Percentiles rank a stretch among this genome's conserved stretches.
Evolutionary conservation across 1,140 invertebrate genomes (phyloP).

Genomic region (Ganaspis sp.): DNA sequence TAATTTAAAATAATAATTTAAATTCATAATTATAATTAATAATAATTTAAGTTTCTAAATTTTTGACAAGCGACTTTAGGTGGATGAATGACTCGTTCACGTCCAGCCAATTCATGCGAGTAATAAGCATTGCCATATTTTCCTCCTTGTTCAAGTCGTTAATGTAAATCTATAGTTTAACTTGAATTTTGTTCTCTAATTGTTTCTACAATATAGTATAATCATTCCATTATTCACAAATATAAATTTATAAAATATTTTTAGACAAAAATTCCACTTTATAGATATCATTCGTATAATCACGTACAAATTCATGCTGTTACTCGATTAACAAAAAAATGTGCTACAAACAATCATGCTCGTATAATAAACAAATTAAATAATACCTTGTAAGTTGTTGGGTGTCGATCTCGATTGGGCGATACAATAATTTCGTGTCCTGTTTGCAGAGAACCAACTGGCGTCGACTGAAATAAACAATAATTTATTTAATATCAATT

Average conservation of each 20-base stretch:
- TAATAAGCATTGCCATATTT: neutral
- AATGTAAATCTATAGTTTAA: neutral
- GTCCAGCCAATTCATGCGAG: constrained; percentile 18
- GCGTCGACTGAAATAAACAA: constrained; percentile 86
- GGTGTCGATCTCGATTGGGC: constrained; percentile 90
- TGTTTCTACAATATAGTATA: neutral
- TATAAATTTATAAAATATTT: constrained; percentile 37
- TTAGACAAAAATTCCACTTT: neutral
- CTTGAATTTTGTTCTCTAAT: neutral
- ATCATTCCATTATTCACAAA: neutral
- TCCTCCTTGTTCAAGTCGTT: neutral
- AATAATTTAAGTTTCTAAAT: neutral
- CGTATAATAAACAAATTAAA: constrained; percentile 33
- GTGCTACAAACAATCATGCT: constrained; percentile 66
- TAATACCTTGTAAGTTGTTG: constrained; percentile 86
- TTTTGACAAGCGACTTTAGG: neutral
- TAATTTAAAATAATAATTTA: too few species aligned
- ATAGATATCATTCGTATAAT: neutral
- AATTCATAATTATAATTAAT: neutral
- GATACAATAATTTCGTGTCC: constrained; percentile 92
- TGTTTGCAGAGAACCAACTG: constrained; percentile 92
- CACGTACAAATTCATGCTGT: constrained; percentile 63
- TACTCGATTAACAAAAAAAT: constrained; percentile 63
- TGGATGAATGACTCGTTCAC: constrained; percentile 5
- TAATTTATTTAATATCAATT: constrained; percentile 47